Evolutionary conservation across 2,888 invertebrate species (phyloP).

Genomic region (Digitonthophagus gazella): DNA sequence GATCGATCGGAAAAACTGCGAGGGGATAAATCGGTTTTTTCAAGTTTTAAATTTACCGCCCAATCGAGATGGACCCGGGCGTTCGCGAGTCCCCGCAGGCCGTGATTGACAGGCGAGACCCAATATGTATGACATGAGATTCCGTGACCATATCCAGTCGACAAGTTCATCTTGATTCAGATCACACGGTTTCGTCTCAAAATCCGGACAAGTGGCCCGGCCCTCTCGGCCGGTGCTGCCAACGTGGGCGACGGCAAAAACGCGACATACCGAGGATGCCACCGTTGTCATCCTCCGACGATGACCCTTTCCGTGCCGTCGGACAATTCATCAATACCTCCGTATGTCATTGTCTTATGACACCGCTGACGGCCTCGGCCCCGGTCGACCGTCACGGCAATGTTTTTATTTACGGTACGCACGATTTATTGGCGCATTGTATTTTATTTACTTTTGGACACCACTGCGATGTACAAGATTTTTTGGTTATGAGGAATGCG

Average conservation of each 20-base stretch:
- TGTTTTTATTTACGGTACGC: neutral
- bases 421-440: neutral
- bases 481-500: neutral
- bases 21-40: conserved; percentile 42
- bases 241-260: conserved; percentile 14
- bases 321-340: conserved; percentile 10
- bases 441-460: neutral
- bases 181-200: conserved; percentile 24
- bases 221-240: neutral
- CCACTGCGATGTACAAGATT: neutral
- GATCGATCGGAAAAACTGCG: conserved; percentile 23
- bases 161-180: conserved; percentile 28
- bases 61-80: conserved; percentile 40
- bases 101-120: conserved; percentile 44
- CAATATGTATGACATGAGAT: conserved; percentile 36
- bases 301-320: neutral
- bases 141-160: conserved; percentile 32
- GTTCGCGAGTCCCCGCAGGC: conserved; percentile 34
- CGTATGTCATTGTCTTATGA: conserved; percentile 12
- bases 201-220: conserved; percentile 19
- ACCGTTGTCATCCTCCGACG: conserved; percentile 1
- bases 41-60: conserved; percentile 42
- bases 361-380: neutral
- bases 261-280: conserved; percentile 6
- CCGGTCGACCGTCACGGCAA: neutral